Percentiles rank a stretch among this genome's conserved stretches.
Evolutionary conservation across 2,797 vertebrate species (phyloP).

Genomic region (Spea hammondii): DNA sequence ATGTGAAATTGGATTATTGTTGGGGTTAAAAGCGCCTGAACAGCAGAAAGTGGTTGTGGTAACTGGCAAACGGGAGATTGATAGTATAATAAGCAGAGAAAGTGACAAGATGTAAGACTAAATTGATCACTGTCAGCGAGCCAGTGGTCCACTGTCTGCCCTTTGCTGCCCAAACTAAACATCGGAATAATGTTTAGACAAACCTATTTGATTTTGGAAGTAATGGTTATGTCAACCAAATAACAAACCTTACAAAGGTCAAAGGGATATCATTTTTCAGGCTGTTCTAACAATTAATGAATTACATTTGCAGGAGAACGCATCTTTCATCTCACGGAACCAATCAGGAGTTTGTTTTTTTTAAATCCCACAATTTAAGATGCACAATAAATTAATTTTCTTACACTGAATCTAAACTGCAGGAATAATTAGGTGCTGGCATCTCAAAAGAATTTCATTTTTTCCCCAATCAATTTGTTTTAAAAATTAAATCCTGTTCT

Average conservation of each 20-base stretch:
- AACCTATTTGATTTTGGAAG: slow-evolving; percentile 82
- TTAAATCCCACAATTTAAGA: not conserved
- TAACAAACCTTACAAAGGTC: slow-evolving; percentile 78
- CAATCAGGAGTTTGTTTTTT: not conserved
- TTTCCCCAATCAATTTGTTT: not conserved
- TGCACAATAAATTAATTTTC: slow-evolving; percentile 5
- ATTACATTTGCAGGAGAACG: slow-evolving; percentile 24
- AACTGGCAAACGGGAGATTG: slow-evolving; percentile 74
- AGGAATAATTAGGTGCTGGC: not conserved
- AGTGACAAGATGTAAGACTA: slow-evolving; percentile 71
- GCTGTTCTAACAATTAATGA: slow-evolving; percentile 69
- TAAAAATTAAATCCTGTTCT: not conserved
- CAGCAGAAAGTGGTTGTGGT: slow-evolving; percentile 79
- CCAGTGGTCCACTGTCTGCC: slow-evolving; percentile 76
- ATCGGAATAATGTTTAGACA: slow-evolving; percentile 83
- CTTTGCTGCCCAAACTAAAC: slow-evolving; percentile 72
- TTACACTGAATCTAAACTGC: not conserved
- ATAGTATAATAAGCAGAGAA: slow-evolving; percentile 74
- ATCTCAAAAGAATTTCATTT: not conserved
- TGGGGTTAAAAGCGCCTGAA: slow-evolving; percentile 81
- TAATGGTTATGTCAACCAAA: slow-evolving; percentile 81
- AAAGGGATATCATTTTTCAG: slow-evolving; percentile 80
- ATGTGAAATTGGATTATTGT: slow-evolving; percentile 87
- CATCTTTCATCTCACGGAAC: not conserved
- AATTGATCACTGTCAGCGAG: slow-evolving; percentile 80